phyloP scores from a whole-genome alignment of 2,113 vertebrate species.

The Fulmarus glacialis region DNA sequence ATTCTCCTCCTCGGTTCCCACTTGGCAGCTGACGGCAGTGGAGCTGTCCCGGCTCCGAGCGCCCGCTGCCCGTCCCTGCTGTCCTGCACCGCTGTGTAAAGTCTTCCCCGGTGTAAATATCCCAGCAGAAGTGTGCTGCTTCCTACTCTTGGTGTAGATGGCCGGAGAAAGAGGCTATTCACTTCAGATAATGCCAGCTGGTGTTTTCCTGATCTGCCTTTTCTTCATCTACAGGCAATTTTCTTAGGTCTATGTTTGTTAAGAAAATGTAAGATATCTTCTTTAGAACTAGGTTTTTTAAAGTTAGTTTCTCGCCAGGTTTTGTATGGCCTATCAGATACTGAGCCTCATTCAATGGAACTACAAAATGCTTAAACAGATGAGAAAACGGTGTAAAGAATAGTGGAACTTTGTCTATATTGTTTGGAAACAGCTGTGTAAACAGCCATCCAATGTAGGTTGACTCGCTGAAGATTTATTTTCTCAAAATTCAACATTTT shows the following conservation, averaged over 20 bases:
- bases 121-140: neutral
- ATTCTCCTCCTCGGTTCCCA: neutral
- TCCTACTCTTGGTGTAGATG: neutral
- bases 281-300: neutral
- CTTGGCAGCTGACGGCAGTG: neutral
- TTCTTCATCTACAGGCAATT: neutral
- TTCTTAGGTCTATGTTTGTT: neutral
- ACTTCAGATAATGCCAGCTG: neutral
- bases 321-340: neutral
- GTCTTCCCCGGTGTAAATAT: neutral
- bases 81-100: neutral
- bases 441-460: neutral
- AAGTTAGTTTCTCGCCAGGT: neutral
- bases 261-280: neutral
- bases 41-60: neutral
- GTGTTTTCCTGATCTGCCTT: neutral
- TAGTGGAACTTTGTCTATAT: neutral
- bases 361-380: neutral
- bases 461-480: neutral
- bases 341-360: neutral
- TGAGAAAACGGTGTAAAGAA: neutral
- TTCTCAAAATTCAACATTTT: neutral
- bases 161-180: neutral
- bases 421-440: neutral
- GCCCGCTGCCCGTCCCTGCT: accelerated